Base-by-base conservation (phyloP, 1,140 invertebrate genomes). In the Diorhabda sublineata region DNA sequence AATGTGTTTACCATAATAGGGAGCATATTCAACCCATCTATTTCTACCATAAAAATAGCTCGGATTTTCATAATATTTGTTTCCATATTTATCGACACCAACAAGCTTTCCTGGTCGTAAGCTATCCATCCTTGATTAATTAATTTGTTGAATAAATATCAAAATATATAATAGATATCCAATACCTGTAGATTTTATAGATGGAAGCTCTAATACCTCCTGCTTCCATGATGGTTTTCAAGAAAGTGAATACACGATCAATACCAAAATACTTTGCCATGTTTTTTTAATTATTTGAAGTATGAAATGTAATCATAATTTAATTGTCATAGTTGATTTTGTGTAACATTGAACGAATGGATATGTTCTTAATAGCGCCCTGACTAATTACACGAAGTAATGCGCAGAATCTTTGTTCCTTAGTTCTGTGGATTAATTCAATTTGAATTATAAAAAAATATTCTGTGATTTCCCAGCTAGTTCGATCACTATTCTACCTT, bases 11-110 rank as follows among this genome's bases (percentile, higher is more conserved):
- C 86, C 83, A 67, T 88, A 84, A 71, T 89, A 86, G 7, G 92
- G 88, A 6, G 88, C 83, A 80, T 95, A 99, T 74, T 93, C 90
- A 4, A 99, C 89, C 97, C 97, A 99, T 73, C 98, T 86, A 83
- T 97, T 98, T 66, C 94, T 86, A 11, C 95, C 90, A 80, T 92
- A 90, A 82, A 98, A 97, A 80, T 93, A 95, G 57, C 85, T 83
- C 42, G 92, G 90, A 79, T 98, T 98, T 85, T 98, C 91, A 81
- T 88, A 99, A 81, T 99, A 99, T 81, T 92, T 96, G 82, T 99
- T 99, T 45, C 98, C 97, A 82, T 89, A 96, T 80, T 95, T 91
- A 81, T 99, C 98, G 68, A 87, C 87, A n/a, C 98, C 98, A n/a
- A 98, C 87, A 0, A 95, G 79, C 0, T 82, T 89, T 42, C 97